Evolutionary conservation across 1,140 invertebrate genomes (phyloP).

Genomic region (Drosophila lacertosa): DNA sequence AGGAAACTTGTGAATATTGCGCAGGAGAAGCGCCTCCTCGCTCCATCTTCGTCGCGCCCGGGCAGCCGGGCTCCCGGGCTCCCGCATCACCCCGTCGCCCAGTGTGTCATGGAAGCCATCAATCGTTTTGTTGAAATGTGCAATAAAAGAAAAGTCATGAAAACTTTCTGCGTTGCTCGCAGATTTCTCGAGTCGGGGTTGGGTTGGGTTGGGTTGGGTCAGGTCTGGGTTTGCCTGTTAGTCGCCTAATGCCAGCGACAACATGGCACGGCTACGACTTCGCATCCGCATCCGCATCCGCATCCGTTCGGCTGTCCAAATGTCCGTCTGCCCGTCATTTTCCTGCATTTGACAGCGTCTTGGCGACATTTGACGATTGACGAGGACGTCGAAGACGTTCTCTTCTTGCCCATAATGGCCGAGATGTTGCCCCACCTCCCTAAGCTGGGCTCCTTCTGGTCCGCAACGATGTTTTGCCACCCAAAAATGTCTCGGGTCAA

Average conservation of each 20-base stretch:
- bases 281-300: constrained; percentile 33
- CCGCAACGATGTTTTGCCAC: constrained; percentile 49
- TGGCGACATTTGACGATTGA: constrained; percentile 83
- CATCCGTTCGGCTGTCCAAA: constrained; percentile 24
- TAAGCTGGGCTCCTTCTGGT: neutral
- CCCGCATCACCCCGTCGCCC: neutral
- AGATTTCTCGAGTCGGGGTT: constrained; percentile 52
- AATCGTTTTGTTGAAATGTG: constrained; percentile 84
- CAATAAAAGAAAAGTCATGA: constrained; percentile 84
- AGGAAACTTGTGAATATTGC: constrained; percentile 80
- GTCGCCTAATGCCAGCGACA: constrained; percentile 78
- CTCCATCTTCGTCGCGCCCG: constrained; percentile 27
- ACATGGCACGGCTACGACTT: constrained; percentile 56
- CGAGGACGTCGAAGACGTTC: constrained; percentile 75
- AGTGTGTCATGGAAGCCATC: constrained; percentile 82
- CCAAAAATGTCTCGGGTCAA: constrained; percentile 73
- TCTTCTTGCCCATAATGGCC: constrained; percentile 59
- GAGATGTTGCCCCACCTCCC: constrained; percentile 22
- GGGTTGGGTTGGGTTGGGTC: constrained; percentile 10
- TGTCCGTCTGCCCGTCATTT: constrained; percentile 54
- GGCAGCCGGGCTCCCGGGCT: too few relatives aligned
- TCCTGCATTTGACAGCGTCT: constrained; percentile 78
- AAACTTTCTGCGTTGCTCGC: constrained; percentile 81
- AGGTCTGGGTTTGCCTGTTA: constrained; percentile 36
- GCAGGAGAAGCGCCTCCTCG: constrained; percentile 9